A percentile compares a stretch with the other conserved stretches of the same genome.
Evolutionary conservation across 2,888 invertebrate genomes (phyloP).

Genomic region (Molorchus minor): DNA sequence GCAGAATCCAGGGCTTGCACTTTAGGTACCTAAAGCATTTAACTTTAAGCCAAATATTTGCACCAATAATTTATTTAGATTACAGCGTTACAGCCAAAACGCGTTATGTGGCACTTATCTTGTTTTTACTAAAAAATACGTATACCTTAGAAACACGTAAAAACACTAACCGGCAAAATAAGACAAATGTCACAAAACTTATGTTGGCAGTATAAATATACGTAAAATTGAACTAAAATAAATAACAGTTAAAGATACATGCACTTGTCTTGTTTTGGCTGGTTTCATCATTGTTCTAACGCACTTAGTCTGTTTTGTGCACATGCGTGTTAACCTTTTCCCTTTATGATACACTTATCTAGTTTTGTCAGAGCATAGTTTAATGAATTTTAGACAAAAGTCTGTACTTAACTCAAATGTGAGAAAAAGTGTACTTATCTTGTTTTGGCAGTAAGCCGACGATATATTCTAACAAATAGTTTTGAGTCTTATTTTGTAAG

Average conservation of each 20-base stretch:
- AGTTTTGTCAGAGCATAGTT: neutral
- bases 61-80: too few species aligned
- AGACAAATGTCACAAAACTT: neutral
- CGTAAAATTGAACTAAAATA: neutral
- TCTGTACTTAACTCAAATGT: too few species aligned
- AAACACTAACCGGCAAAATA: neutral
- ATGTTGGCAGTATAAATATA: neutral
- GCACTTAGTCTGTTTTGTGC: neutral
- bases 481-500: too few species aligned
- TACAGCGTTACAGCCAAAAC: neutral
- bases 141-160: too few species aligned
- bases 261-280: neutral
- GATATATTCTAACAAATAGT: too few species aligned
- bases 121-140: too few species aligned
- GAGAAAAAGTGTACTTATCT: too few species aligned
- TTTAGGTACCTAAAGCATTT: neutral
- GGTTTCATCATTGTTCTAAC: neutral
- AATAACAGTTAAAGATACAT: neutral
- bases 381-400: too few species aligned
- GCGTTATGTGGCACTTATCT: neutral
- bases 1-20: conserved; percentile 19
- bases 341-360: neutral
- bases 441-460: too few species aligned
- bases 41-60: neutral
- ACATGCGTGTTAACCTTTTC: neutral